phyloP scores from a whole-genome alignment of 2,113 vertebrate genomes.

The Glaucomys volans region DNA sequence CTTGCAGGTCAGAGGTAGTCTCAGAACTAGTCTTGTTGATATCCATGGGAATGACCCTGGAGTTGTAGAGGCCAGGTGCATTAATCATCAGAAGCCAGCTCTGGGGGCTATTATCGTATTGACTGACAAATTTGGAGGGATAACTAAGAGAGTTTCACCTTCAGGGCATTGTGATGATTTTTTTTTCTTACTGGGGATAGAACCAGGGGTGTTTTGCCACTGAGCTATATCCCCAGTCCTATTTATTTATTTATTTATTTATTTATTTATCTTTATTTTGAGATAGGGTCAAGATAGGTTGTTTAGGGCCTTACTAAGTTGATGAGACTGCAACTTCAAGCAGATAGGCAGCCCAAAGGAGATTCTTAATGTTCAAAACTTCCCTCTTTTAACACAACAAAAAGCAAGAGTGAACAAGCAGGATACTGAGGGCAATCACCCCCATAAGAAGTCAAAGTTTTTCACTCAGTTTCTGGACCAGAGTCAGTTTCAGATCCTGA shows the following conservation, averaged over 20 bases:
- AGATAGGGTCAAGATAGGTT: too few relatives aligned
- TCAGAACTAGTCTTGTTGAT: not conserved
- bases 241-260: too few relatives aligned
- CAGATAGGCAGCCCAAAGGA: not conserved
- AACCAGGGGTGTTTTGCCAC: too few relatives aligned
- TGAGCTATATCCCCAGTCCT: too few relatives aligned
- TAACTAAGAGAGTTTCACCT: not conserved
- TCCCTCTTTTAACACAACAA: too few relatives aligned
- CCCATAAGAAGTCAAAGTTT: not conserved
- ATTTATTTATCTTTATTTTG: too few relatives aligned
- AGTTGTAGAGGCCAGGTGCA: not conserved
- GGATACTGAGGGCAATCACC: not conserved
- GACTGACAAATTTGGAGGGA: not conserved
- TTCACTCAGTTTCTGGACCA: not conserved
- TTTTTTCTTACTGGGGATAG: too few relatives aligned
- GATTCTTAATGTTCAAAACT: not conserved
- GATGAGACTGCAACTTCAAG: too few relatives aligned
- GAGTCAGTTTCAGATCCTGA: not conserved
- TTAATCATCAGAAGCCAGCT: not conserved
- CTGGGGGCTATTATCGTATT: not conserved
- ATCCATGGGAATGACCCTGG: not conserved
- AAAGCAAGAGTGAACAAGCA: not conserved
- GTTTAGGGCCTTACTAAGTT: too few relatives aligned
- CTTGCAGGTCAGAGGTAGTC: not conserved
- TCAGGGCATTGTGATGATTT: not conserved